Percentiles rank a stretch among this genome's conserved stretches.
phyloP scores from a whole-genome alignment of 64 coral and sea anemone species.

The Trachythela sp. region DNA sequence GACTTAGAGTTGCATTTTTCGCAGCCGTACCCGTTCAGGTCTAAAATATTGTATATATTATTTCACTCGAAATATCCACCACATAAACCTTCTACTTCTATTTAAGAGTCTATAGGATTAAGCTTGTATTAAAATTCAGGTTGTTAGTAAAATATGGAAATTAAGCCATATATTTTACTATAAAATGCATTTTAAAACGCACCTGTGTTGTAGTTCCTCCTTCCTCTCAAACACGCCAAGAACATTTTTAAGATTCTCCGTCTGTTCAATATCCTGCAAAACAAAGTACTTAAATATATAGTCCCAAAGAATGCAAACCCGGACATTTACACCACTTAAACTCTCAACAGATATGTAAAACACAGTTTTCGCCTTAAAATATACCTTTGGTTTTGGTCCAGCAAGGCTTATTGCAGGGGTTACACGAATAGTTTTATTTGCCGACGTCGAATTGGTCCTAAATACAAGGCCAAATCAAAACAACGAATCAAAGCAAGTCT shows the following conservation, averaged over 20 bases:
- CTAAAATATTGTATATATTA: no score
- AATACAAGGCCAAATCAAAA: neutral
- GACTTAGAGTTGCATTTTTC: no score
- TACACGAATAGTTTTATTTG: constrained; percentile 64
- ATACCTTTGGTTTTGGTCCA: constrained; percentile 71
- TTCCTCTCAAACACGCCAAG: constrained; percentile 90
- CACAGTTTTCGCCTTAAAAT: neutral
- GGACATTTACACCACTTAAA: neutral
- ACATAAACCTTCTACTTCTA: no score
- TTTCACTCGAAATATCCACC: no score
- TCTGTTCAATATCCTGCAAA: constrained; percentile 67
- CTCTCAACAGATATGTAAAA: neutral
- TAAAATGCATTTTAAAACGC: no score
- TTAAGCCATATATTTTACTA: no score
- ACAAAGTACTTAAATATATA: neutral
- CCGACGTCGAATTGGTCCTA: neutral
- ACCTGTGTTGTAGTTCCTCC: constrained; percentile 96
- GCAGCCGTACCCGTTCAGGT: no score
- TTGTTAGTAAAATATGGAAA: no score
- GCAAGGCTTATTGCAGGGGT: constrained; percentile 84
- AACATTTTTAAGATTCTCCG: constrained; percentile 68
- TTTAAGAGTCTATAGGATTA: no score
- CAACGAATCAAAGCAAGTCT: neutral
- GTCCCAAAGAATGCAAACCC: neutral
- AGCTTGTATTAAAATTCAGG: no score